A percentile compares a stretch with the other conserved stretches of the same genome.
Evolutionary conservation across 2,797 vertebrate species (phyloP).

Genomic region (Hydrocynus forskahlii): DNA sequence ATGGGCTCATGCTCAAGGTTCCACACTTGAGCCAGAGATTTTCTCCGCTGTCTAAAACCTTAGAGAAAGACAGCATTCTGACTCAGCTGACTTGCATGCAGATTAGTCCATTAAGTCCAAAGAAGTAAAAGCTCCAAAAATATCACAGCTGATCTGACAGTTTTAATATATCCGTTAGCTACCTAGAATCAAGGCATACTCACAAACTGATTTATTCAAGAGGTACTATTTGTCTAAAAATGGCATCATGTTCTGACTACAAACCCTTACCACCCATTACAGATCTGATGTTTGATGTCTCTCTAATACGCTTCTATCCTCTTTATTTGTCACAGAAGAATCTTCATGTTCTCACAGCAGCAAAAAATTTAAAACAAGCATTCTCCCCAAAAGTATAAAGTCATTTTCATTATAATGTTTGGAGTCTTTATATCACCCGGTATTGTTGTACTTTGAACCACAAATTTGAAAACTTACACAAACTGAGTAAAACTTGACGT

Average conservation of each 20-base stretch:
- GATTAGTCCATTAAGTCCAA: slow-evolving; percentile 1
- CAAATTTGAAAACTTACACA: neutral
- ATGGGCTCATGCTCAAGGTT: slow-evolving; percentile 49
- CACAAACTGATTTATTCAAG: neutral
- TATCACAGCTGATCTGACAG: neutral
- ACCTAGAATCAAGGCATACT: neutral
- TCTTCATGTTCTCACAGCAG: neutral
- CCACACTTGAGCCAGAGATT: slow-evolving; percentile 25
- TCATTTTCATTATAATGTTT: neutral
- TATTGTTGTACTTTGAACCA: neutral
- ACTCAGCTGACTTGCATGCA: slow-evolving; percentile 49
- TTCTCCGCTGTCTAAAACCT: slow-evolving; percentile 32
- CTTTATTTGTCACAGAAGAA: neutral
- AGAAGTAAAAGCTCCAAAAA: neutral
- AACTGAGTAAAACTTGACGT: neutral
- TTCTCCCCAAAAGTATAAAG: neutral
- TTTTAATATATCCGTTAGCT: neutral
- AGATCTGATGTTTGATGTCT: neutral
- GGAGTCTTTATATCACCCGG: neutral
- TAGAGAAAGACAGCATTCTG: slow-evolving; percentile 36
- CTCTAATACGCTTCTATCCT: too few species aligned
- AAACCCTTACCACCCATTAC: neutral
- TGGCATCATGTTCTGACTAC: neutral
- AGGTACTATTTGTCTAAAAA: neutral
- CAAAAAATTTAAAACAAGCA: neutral